These are phyloP conservation scores for Syngnathus typhle DNA, from an alignment of 2,113 vertebrate genomes.

Conservation along the genomic window DNA sequence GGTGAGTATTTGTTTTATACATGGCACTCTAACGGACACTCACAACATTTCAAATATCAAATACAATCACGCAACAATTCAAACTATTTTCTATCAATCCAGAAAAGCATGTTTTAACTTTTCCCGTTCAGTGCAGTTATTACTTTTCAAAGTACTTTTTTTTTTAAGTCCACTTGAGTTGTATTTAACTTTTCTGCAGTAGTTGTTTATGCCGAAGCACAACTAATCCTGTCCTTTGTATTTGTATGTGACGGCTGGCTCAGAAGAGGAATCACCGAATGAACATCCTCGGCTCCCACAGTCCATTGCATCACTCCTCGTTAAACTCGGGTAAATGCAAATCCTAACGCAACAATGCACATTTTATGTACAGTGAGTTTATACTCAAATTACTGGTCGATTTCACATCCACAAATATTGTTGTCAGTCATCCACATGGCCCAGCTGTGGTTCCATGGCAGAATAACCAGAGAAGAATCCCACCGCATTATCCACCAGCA, in stretches of 20 bases:
- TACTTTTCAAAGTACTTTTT: too few species aligned
- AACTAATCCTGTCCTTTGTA: slow-evolving; percentile 30
- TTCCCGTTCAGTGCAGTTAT: too few species aligned
- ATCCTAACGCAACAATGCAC: not conserved
- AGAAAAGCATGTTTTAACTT: too few species aligned
- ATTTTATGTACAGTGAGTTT: not conserved
- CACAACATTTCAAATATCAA: too few species aligned
- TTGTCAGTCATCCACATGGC: slow-evolving; percentile 88
- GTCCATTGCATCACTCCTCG: slow-evolving; percentile 86
- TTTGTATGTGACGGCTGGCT: slow-evolving; percentile 42
- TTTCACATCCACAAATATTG: not conserved
- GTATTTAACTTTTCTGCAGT: not conserved
- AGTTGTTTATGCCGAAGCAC: not conserved
- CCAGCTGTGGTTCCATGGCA: slow-evolving; percentile 94
- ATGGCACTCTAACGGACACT: not conserved
- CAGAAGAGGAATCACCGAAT: slow-evolving; percentile 94
- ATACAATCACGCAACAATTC: too few species aligned
- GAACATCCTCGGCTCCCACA: slow-evolving; percentile 88
- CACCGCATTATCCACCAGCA: slow-evolving; percentile 92
- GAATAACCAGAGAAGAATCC: slow-evolving; percentile 93
- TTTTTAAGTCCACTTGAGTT: too few species aligned
- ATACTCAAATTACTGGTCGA: not conserved
- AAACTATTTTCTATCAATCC: too few species aligned
- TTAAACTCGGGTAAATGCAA: slow-evolving; percentile 80
- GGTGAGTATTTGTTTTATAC: slow-evolving; percentile 69